These are phyloP conservation scores for Sebastes nivosus DNA, from an alignment of 2,797 vertebrate species.

Conservation along the genomic window DNA sequence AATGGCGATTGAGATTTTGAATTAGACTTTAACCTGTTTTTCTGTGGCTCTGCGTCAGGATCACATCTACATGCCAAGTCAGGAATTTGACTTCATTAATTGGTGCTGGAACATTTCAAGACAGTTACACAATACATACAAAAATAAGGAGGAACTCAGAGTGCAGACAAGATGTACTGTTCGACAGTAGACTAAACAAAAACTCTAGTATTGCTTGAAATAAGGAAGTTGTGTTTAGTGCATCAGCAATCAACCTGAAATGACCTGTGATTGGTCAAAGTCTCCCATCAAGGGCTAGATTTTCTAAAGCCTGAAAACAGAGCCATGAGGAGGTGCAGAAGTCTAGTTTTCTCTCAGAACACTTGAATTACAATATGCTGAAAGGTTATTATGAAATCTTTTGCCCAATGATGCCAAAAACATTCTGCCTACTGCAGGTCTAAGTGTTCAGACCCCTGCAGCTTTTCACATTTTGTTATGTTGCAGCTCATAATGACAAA, in stretches of 20 bases:
- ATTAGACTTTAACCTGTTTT: conserved; percentile 11
- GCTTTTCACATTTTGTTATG: not conserved
- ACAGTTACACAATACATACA: conserved; percentile 31
- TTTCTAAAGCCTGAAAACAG: no score
- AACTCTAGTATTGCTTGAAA: not conserved
- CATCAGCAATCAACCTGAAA: not conserved
- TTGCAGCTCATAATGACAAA: not conserved
- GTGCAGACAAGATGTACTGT: not conserved
- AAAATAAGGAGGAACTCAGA: conserved; percentile 23
- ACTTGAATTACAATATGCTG: no score
- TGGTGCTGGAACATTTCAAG: conserved; percentile 24
- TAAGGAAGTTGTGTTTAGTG: not conserved
- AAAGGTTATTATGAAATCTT: no score
- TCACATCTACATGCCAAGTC: conserved; percentile 4
- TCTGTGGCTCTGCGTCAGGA: conserved; percentile 1
- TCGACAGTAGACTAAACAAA: conserved; percentile 15
- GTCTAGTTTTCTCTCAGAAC: no score
- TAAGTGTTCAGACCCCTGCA: no score
- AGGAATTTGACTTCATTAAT: conserved; percentile 45
- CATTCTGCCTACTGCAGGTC: no score
- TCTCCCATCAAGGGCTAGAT: no score
- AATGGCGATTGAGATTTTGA: not conserved
- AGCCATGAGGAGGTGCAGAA: no score
- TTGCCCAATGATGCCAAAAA: no score
- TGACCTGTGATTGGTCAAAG: no score